A percentile compares a stretch with the other conserved stretches of the same genome.
phyloP scores from a whole-genome alignment of 1,140 invertebrate species.

The Penaeus indicus region DNA sequence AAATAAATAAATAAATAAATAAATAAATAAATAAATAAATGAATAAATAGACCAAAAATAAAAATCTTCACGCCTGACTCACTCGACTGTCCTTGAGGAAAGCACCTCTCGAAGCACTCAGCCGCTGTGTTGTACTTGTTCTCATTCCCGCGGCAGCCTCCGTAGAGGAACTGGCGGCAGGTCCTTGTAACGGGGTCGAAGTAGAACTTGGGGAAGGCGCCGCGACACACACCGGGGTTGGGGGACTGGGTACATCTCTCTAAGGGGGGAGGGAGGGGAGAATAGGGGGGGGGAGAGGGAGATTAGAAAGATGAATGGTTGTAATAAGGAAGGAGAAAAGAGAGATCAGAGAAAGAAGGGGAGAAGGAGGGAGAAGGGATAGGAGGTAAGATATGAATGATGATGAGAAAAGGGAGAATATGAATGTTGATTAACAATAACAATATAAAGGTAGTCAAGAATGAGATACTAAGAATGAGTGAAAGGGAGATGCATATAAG shows the following conservation, averaged over 20 bases:
- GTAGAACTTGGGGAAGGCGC: constrained; percentile 85
- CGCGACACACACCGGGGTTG: constrained; percentile 84
- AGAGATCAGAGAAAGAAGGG: too few relatives aligned
- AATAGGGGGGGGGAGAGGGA: background rate
- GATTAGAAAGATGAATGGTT: too few relatives aligned
- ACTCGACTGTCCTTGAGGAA: constrained; percentile 4
- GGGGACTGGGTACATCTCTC: constrained; percentile 69
- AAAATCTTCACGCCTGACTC: background rate
- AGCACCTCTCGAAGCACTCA: constrained; percentile 79
- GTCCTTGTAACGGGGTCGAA: constrained; percentile 81
- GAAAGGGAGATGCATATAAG: too few relatives aligned
- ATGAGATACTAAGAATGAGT: too few relatives aligned
- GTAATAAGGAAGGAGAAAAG: too few relatives aligned
- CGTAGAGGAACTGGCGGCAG: constrained; percentile 87
- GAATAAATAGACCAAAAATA: background rate
- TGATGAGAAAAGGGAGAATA: too few relatives aligned
- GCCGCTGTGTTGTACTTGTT: constrained; percentile 86
- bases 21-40: too few relatives aligned
- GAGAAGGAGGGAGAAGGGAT: too few relatives aligned
- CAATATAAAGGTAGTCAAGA: too few relatives aligned
- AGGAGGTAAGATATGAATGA: too few relatives aligned
- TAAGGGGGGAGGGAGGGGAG: background rate
- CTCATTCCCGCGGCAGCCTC: constrained; percentile 87
- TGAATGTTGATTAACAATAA: too few relatives aligned
- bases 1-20: too few relatives aligned